Evolutionary conservation across 2,113 vertebrate species (phyloP).

Genomic region (Pluvialis apricaria): DNA sequence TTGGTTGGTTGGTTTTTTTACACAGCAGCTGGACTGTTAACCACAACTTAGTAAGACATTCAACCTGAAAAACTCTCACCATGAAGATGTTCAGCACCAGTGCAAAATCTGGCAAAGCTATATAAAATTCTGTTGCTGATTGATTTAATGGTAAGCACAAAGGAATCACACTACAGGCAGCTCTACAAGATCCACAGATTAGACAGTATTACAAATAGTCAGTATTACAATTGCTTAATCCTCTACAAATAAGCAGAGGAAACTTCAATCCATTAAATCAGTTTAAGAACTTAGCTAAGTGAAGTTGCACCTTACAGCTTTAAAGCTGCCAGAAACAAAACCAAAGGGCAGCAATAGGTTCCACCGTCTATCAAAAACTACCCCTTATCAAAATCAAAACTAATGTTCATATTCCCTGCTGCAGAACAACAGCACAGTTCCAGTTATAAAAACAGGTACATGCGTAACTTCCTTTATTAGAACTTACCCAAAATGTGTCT

Average conservation of each 20-base stretch:
- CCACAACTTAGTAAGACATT: neutral
- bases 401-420: neutral
- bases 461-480: neutral
- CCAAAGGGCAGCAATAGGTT: neutral
- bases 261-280: neutral
- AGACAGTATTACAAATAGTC: neutral
- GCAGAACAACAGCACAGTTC: neutral
- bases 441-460: neutral
- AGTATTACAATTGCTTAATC: neutral
- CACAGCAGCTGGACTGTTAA: neutral
- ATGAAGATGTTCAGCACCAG: neutral
- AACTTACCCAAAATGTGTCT: slow-evolving; percentile 96
- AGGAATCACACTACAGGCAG: neutral
- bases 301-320: neutral
- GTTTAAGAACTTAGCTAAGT: neutral
- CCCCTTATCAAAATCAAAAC: neutral
- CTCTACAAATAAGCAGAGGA: neutral
- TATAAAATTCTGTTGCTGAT: neutral
- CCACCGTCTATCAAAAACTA: neutral
- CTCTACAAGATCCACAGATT: neutral
- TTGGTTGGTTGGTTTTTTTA: neutral
- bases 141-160: neutral
- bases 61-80: neutral
- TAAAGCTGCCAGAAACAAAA: neutral
- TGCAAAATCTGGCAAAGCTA: neutral